Conservation (phyloP, 2,113 vertebrate genomes). For the Corvus cornix region DNA sequence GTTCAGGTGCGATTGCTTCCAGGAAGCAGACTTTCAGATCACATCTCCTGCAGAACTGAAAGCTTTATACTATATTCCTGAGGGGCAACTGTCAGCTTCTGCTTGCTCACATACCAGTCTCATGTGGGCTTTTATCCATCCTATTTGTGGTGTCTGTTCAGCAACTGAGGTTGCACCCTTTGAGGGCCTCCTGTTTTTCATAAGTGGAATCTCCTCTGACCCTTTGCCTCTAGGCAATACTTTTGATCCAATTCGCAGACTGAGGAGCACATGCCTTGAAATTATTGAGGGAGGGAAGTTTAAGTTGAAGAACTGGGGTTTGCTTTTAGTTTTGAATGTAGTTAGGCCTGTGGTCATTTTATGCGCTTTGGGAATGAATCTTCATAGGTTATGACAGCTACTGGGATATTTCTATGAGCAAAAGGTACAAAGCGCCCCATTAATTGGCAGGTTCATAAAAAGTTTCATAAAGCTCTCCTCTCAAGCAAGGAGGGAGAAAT, state of each 20-base stretch:
- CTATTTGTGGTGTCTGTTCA: conserved; percentile 56
- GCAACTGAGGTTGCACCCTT: conserved; percentile 52
- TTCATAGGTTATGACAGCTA: background rate
- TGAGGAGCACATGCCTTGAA: conserved; percentile 11
- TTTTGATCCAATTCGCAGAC: conserved; percentile 49
- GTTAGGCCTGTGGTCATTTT: conserved; percentile 14
- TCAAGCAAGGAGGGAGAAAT: background rate
- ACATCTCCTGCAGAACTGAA: conserved; percentile 44
- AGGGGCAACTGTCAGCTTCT: conserved; percentile 52
- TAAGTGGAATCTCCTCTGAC: conserved; percentile 58
- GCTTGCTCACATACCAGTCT: conserved; percentile 52
- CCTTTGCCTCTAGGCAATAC: conserved; percentile 37
- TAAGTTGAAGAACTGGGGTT: conserved; percentile 31
- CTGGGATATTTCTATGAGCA: background rate
- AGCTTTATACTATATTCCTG: conserved; percentile 52
- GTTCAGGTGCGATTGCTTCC: conserved; percentile 33
- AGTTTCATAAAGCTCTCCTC: background rate
- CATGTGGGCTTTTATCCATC: conserved; percentile 63
- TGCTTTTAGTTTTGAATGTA: conserved; percentile 12
- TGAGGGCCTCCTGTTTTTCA: conserved; percentile 50
- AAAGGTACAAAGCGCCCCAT: background rate
- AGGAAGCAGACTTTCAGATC: conserved; percentile 58
- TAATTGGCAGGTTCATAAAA: background rate
- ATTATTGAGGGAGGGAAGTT: conserved; percentile 44
- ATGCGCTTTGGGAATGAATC: background rate